Base-by-base conservation (phyloP, 1,140 invertebrate genomes). In the Himalopsyche phryganea region DNA sequence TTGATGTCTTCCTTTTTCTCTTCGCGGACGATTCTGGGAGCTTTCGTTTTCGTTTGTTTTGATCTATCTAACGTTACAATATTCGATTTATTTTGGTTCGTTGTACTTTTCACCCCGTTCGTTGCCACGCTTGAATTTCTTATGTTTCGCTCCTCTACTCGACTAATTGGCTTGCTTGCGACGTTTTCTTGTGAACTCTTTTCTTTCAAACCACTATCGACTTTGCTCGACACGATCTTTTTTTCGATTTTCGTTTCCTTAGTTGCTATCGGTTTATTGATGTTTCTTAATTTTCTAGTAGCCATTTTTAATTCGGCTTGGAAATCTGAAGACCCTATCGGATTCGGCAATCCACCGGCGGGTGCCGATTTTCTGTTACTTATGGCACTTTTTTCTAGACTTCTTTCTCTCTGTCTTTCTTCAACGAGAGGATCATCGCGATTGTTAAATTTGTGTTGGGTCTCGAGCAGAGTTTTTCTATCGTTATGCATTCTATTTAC, bases 291-390 rank as follows among this genome's bases (percentile, higher is more conserved):
- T 67, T 79, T 82, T 70, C 76, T 77, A 41, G 84, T 85, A 17
- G 81, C 83, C 67, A 84, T 83, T 69, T 83, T 80, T 20, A 87
- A 69, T 70, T 87, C 85, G 18, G 79, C 78, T 72, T 85, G 81
- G 72, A 87, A 86, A 71, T 87, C 83, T 44, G 83, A 82, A 61
- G 82, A 81, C 68, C 81, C 81, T 68, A 83, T 75, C 68, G 81
- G 83, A 64, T 79, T 76, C 62, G 80, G 80, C 17, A 74, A 58
- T 63, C 79, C 73, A 71, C 79, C 72, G 61, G 77, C 72, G 65
- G 77, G 78, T 72, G 76, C 76, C 71, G 72, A 79, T 75, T 74
- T 75, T 69, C 72, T 73, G 42, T 66, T 63, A 40, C 64, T 63
- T 38, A 41, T 60, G 18, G 45, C 44, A 48, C 60, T 57, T 2